Conservation (phyloP, 1,140 invertebrate genomes). For the Lycorma delicatula region DNA sequence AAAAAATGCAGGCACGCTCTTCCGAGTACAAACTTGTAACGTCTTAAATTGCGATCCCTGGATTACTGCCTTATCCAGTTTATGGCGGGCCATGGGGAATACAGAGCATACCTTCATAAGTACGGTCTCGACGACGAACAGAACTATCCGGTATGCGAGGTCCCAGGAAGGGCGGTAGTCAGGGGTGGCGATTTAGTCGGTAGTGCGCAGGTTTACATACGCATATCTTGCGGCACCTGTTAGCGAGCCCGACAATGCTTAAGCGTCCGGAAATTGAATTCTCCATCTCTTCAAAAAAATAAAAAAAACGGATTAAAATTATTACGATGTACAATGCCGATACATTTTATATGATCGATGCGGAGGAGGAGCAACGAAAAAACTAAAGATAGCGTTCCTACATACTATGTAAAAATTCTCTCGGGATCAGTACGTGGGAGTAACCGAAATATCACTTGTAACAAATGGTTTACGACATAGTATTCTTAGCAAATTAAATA, state of each 20-base stretch:
- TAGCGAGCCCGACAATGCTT: too few species aligned
- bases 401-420: not conserved
- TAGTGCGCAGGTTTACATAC: too few species aligned
- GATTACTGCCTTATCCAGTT: not conserved
- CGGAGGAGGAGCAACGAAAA: not conserved
- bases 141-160: not conserved
- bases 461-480: not conserved
- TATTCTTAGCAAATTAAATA: not conserved
- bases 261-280: too few species aligned
- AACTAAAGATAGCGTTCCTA: not conserved
- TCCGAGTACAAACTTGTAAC: not conserved
- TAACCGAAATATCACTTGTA: not conserved
- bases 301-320: not conserved
- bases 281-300: not conserved
- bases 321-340: not conserved
- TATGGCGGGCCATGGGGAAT: not conserved
- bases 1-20: not conserved
- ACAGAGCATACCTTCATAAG: not conserved
- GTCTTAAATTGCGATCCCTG: not conserved
- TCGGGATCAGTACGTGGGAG: not conserved
- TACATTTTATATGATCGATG: not conserved
- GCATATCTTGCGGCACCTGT: too few species aligned
- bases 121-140: not conserved
- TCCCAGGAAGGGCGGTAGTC: not conserved
- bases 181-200: too few species aligned